Evolutionary conservation across 2,797 vertebrate genomes (phyloP).

Genomic region (Pantherophis alleghaniensis): DNA sequence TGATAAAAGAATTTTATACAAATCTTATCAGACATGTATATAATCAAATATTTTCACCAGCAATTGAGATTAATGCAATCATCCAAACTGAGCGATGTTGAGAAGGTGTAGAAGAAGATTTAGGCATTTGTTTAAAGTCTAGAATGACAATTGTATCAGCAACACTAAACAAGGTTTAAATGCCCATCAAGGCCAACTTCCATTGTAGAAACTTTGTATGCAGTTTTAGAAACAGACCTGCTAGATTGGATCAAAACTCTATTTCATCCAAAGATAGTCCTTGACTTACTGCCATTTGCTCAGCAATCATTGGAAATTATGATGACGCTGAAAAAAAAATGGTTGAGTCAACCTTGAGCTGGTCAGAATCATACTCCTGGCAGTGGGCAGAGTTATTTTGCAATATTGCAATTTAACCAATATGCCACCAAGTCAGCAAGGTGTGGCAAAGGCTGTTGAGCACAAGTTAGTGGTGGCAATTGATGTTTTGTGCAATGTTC

Average conservation of each 20-base stretch:
- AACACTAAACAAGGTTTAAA: not conserved
- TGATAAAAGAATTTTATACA: not conserved
- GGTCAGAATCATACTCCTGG: not conserved
- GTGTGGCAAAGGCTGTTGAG: not conserved
- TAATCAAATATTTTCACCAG: not conserved
- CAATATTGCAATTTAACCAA: not conserved
- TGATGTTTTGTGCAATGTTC: not conserved
- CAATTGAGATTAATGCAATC: not conserved
- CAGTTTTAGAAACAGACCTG: not conserved
- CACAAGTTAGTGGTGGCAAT: not conserved
- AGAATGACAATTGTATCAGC: not conserved
- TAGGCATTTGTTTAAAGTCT: not conserved
- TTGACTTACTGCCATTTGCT: not conserved
- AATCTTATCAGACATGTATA: not conserved
- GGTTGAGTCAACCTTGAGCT: not conserved
- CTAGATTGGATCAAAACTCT: not conserved
- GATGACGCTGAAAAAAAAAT: not conserved
- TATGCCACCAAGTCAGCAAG: not conserved
- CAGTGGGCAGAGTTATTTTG: not conserved
- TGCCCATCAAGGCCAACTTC: not conserved
- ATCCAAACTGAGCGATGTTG: not conserved
- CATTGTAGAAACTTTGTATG: not conserved
- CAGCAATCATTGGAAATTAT: not conserved
- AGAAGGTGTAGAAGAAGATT: not conserved
- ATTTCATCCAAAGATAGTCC: not conserved